Base-by-base conservation (phyloP, 2,113 vertebrate genomes). In the Nematolebias whitei region DNA sequence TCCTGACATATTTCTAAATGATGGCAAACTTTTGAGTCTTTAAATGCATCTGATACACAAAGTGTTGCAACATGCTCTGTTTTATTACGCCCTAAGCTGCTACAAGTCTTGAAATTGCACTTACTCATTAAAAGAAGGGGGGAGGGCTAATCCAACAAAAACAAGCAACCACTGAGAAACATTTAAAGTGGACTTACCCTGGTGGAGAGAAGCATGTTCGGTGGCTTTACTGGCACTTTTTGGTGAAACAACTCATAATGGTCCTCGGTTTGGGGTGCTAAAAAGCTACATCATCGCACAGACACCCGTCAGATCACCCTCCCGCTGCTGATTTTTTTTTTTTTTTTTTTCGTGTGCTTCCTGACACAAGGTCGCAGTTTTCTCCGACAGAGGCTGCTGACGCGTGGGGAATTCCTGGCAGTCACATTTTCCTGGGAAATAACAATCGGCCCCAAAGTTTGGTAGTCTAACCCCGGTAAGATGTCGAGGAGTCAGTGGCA, bases 391-490 rank as follows among this genome's bases (percentile, higher is more conserved):
- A 73, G 74, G 76, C 84, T 82, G 78, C 84, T 74, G 90, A 55
- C 55, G 61, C 71, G 80, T 91, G 92, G 92, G 92, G 92, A 92
- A 92, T 93, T 93, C 92, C 92, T 90, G 74, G 68, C 87, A 89
- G 87, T 93, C 92, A 92, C 89, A 92, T 91, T 93, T 92, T 93
- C 92, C 92, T 92, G 78, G 80, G 82, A 89, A 88, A 77, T 76
- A 78, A 91, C 83, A 87, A 84, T 82, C 32, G 38, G 29, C 44
- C 59, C 32, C 68, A 68, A 55, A 73, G 71, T 73, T 76, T 74
- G 44, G 24, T 74, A 35, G 24, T 58, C 64, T 59, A 8, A 56
- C 35, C 18, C 68, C 49, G 39, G 41, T 22, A 19, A 20, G 18
- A 38, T 24, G 39, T 24, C 48, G 15, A 35, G 10, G 32, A 32